Evolutionary conservation across 2,888 invertebrate species (phyloP), one percentile per base, ranked within the genome.

Genomic region (Bursaphelenchus okinawaensis): DNA sequence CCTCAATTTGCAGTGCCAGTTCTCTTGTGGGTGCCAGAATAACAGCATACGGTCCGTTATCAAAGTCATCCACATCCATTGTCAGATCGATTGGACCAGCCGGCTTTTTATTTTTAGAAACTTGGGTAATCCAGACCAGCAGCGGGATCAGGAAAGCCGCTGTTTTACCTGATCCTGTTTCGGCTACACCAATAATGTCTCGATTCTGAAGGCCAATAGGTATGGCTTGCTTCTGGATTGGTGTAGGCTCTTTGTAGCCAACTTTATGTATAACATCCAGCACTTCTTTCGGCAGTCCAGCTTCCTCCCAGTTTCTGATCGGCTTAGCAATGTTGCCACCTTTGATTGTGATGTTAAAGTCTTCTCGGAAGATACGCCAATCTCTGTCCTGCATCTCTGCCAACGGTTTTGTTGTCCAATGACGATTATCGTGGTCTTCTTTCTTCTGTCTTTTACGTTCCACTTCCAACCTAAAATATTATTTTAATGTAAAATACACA

Each of bases 21-120:
- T 98, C 96, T 85, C 98, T 90, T n/a, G 98, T 98, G 0, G 98
- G 98, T 0, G 98, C 98, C 84, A 99, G 87, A 82, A 99, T 98
- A 62, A 99, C 92, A 24, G 98, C 96, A 84, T 98, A 99, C 0
- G 98, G 98, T 6, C 98, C 98, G 23, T 29, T 20, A 7, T 55
- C 68, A 27, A 72, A 71, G 29, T 56, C 68, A 20, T 56, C 56
- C 3, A 63, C 40, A 31, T 51, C 63, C 26, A 27, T 27, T 8
- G 65, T 28, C 6, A 40, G 40, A 40, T n/a, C 66, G 24, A 67
- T 66, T 24, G 60, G 67, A 55, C 66, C 67, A 28, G 22, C 28
- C 16, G 54, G 60, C n/a, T 69, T 71, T n/a, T 31, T 56, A 20
- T 24, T 40, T 85, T 98, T 98, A 0, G 98, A 98, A 56, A 98